Conservation (phyloP, 2,888 invertebrate species). For the Uloborus plumipes region DNA sequence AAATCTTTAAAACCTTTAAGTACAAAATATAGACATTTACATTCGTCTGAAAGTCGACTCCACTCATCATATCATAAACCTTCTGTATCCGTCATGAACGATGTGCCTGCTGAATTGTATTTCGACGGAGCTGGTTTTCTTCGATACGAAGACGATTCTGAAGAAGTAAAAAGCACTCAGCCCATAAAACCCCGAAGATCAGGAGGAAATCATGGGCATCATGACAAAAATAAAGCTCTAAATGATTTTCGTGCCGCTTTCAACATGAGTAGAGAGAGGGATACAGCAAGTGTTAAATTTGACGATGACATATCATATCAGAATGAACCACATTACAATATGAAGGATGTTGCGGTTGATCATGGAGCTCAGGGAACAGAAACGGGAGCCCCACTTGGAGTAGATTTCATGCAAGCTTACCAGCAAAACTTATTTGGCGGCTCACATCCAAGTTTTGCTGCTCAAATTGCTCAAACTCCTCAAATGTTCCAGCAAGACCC, state of each 20-base stretch:
- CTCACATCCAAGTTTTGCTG: constrained; percentile 17
- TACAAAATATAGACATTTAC: neutral
- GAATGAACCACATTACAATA: neutral
- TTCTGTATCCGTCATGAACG: constrained; percentile 48
- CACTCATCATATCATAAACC: constrained; percentile 44
- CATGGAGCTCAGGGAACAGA: constrained; percentile 42
- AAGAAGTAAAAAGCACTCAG: constrained; percentile 9
- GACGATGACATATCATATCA: constrained; percentile 35
- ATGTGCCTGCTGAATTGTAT: constrained; percentile 51
- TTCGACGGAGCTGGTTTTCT: constrained; percentile 60
- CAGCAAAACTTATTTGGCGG: constrained; percentile 26
- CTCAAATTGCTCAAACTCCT: constrained; percentile 18
- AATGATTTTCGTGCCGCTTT: constrained; percentile 44
- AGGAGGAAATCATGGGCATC: neutral
- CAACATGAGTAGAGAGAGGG: constrained; percentile 20
- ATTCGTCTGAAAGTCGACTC: constrained; percentile 25
- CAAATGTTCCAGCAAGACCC: constrained; percentile 30
- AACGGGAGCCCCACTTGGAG: constrained; percentile 13
- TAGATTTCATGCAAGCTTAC: constrained; percentile 42
- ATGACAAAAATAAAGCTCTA: constrained; percentile 18
- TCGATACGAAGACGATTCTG: constrained; percentile 45
- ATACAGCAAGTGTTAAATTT: constrained; percentile 19
- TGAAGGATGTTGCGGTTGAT: constrained; percentile 12
- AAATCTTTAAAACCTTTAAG: constrained; percentile 1
- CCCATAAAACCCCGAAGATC: neutral